Conservation (phyloP, 2,888 invertebrate species). For the Lithophane leautieri region DNA sequence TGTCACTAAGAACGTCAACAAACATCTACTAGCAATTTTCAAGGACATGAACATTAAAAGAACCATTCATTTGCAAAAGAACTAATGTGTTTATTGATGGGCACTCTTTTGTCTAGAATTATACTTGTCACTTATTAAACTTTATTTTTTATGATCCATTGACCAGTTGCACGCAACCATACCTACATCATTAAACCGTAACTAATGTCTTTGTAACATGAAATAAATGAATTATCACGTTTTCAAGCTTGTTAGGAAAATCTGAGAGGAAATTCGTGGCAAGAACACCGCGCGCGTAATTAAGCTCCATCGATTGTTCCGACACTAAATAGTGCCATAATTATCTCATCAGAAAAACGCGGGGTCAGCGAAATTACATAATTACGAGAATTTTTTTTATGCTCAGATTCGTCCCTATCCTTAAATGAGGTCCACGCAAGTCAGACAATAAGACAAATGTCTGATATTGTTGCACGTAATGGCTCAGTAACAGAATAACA, state of each 20-base stretch:
- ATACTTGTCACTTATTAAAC: not conserved
- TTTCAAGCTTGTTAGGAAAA: not conserved
- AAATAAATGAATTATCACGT: not conserved
- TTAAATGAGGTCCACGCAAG: not conserved
- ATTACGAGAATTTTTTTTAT: not conserved
- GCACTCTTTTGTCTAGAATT: not conserved
- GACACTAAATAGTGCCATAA: not conserved
- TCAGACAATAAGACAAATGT: slow-evolving; percentile 12
- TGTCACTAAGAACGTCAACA: not conserved
- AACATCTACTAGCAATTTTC: not conserved
- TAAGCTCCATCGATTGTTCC: not conserved
- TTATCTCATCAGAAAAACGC: not conserved
- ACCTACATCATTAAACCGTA: not conserved
- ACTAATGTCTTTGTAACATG: not conserved
- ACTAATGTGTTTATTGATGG: slow-evolving; percentile 2
- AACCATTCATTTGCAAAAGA: not conserved
- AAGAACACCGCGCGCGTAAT: not conserved
- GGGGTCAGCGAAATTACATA: not conserved
- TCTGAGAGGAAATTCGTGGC: no score
- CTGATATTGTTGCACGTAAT: slow-evolving; percentile 23
- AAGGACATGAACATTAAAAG: not conserved
- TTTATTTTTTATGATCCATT: not conserved
- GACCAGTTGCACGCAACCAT: not conserved
- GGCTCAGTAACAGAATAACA: slow-evolving; percentile 45
- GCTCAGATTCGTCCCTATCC: not conserved